These are phyloP conservation scores for Pseudococcus jackbeardsleyi DNA, from an alignment of 2,888 invertebrate genomes.

Conservation along the genomic window DNA sequence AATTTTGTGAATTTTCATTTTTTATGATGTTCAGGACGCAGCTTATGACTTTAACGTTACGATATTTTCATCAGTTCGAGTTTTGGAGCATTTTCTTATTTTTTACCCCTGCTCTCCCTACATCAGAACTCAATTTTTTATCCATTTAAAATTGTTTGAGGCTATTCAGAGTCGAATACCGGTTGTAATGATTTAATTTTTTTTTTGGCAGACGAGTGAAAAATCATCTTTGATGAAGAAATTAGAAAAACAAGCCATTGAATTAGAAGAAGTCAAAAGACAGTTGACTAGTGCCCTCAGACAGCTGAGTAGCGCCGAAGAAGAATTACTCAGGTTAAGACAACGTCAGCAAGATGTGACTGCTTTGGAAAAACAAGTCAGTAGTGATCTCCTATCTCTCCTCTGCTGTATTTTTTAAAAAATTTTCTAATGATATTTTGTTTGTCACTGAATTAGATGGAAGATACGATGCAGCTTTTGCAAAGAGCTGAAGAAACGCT, in stretches of 20 bases:
- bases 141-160: too few species aligned
- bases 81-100: too few species aligned
- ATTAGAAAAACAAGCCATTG: conserved; percentile 77
- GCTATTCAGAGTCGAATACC: too few species aligned
- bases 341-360: conserved; percentile 80
- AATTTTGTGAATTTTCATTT: too few species aligned
- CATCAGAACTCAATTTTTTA: background rate
- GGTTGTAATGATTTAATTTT: too few species aligned
- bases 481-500: conserved; percentile 84
- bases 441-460: conserved; percentile 72
- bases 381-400: background rate
- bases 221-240: conserved; percentile 70
- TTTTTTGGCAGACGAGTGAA: conserved; percentile 69
- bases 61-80: too few species aligned
- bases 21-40: too few species aligned
- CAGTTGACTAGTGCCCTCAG: conserved; percentile 77
- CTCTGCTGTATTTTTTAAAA: too few species aligned
- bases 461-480: conserved; percentile 81
- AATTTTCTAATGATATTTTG: background rate
- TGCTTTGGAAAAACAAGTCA: conserved; percentile 77
- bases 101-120: too few species aligned
- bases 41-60: too few species aligned
- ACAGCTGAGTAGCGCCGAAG: conserved; percentile 78
- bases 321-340: conserved; percentile 80
- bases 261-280: conserved; percentile 80